Evolutionary conservation across 2,113 vertebrate genomes (phyloP), one percentile per base, ranked within the genome.

Genomic region (Lipotes vexillifer): DNA sequence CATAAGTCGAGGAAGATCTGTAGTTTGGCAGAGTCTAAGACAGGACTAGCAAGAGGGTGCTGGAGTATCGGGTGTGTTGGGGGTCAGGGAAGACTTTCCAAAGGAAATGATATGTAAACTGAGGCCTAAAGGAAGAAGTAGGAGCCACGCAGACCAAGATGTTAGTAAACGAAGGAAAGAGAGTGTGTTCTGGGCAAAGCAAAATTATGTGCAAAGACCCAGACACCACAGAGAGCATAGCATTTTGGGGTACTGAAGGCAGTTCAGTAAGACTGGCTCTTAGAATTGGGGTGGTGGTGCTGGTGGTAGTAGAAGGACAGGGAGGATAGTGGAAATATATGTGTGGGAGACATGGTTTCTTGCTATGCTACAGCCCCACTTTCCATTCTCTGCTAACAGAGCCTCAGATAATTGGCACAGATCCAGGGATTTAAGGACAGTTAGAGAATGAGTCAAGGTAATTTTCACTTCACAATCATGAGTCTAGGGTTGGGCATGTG

Each of bases 291-390:
- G 36, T 52, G 17, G 29, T 49, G 20, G 27, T 41, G 23, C 10
- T 2, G 4, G 21, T 9, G 5, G 0, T 20, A 29, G 52, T 6
- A 4, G n/a, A 49, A 33, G n/a, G 6, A 41, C 59, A 44, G 29
- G 15, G 41, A 81, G 21, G 8, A 31, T 41, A 75, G 31, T 57
- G 4, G 38, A 93, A n/a, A 89, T 36, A 49, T 0, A 4, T 6
- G 5, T 77, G 23, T 36, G 59, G 77, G 17, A 23, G 7, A 55
- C 27, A 36, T 2, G 9, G 44, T 17, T 68, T 27, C 52, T 75
- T 74, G 3, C 21, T 63, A 36, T 9, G 5, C 11, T 44, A 57
- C 1, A 49, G 14, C 11, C 20, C 18, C 18, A 59, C 33, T 72
- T 71, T 55, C 44, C 49, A 81, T 68, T 57, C 31, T 71, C 69